Evolutionary conservation across 2,797 vertebrate species (phyloP).

Genomic region (Pitangus sulphuratus): DNA sequence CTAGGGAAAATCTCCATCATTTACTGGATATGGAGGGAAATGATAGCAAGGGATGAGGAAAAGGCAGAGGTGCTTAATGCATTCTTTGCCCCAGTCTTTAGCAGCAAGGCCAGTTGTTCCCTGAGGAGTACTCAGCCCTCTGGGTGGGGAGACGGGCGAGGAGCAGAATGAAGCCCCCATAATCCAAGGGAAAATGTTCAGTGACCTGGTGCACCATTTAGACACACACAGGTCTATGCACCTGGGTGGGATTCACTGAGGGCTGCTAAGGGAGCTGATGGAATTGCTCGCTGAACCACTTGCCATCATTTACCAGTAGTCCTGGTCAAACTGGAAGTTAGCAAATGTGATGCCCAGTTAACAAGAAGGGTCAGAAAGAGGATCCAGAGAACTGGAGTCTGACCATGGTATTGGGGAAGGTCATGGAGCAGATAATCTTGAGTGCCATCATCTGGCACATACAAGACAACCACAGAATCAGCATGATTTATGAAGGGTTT

Average conservation of each 20-base stretch:
- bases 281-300: not conserved
- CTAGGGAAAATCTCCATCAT: not conserved
- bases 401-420: not conserved
- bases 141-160: no score
- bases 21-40: not conserved
- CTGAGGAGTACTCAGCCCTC: not conserved
- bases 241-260: not conserved
- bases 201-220: not conserved
- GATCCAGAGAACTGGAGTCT: not conserved
- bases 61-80: not conserved
- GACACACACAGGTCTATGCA: not conserved
- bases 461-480: not conserved
- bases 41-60: not conserved
- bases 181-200: not conserved
- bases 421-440: not conserved
- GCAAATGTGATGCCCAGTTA: not conserved
- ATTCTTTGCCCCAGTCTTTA: not conserved
- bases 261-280: not conserved
- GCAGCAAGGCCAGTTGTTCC: not conserved
- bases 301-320: not conserved
- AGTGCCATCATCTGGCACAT: no score
- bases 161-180: not conserved
- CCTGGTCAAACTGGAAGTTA: not conserved
- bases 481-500: not conserved
- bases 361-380: fast-evolving